Base-by-base conservation (phyloP, 2,797 vertebrate genomes). In the Gallinago solitaria region DNA sequence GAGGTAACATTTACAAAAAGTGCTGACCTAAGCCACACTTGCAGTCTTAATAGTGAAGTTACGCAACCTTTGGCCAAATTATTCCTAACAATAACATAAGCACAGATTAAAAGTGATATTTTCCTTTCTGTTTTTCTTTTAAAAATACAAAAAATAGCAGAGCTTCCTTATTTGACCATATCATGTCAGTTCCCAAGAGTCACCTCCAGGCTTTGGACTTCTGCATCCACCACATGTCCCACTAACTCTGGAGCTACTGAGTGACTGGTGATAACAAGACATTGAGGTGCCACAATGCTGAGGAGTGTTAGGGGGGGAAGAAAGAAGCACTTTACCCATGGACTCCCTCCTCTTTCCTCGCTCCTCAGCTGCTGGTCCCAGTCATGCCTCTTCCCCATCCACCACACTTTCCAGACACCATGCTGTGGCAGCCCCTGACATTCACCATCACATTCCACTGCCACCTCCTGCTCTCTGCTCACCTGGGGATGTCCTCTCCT, bases 261-360 rank as follows among this genome's bases (percentile, higher is more conserved):
- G 5, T 27, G 47, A 43, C 23, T 1, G 0, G 8, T 32, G 2
- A 0, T 39, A 84, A 45, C 3, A 45, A 8, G 7, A 45, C 9
- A 3, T 10, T 23, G 19, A 61, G 28, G 5, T 4, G 14, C 12
- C 3, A 21, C 47, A 27, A 3, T 0, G 0, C 9, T 63, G 12
- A 18, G 15, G 14, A 68, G 8, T 2, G 0, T 30, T 51, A 37
- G 18, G 9, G 7, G 67, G 11, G 10, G 9, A 27, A 27, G 43
- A 68, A 71, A 63, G 9, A 30, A 20, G 2, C 13, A 32, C 47
- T 67, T n/a, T 59, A 6, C 39, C 23, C 24, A 43, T 12, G 33
- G 15, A 61, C 23, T 78, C 30, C 16, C 5, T 71, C 9, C 12
- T 5, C 7, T 60, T 57, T 85, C 32, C 39, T 41, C 51, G 48